Evolutionary conservation across 2,888 invertebrate genomes (phyloP).

Genomic region (Sylvicola fuscatus): DNA sequence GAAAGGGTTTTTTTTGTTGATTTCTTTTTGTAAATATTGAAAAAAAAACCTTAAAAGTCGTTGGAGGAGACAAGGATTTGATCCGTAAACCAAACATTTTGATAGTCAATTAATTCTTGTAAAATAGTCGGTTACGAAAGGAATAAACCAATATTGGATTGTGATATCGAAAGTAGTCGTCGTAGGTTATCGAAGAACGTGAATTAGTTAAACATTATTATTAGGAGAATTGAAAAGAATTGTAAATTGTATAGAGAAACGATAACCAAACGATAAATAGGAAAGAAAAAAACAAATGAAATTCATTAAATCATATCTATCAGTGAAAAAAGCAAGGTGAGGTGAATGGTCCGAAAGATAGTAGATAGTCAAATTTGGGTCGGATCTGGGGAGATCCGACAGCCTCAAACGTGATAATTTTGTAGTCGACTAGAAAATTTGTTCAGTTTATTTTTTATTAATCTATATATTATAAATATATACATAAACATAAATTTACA

Average conservation of each 20-base stretch:
- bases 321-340: too few species aligned
- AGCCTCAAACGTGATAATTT: too few species aligned
- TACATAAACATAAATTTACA: too few species aligned
- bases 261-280: neutral
- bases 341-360: too few species aligned
- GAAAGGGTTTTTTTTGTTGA: neutral
- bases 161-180: slow-evolving; percentile 26
- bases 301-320: neutral
- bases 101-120: neutral
- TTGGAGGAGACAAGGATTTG: neutral
- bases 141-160: slow-evolving; percentile 17
- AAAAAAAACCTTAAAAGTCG: too few species aligned
- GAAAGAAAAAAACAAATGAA: neutral
- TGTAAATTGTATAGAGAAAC: neutral
- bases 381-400: too few species aligned
- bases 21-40: too few species aligned
- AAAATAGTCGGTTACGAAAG: neutral
- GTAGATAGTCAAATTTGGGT: too few species aligned
- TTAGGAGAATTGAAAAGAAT: neutral
- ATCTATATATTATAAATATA: too few species aligned
- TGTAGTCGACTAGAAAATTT: too few species aligned
- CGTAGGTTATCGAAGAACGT: neutral
- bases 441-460: too few species aligned
- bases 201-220: neutral
- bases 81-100: neutral